Evolutionary conservation across 2,113 vertebrate genomes (phyloP), one percentile per base, ranked within the genome.

Genomic region (Vicugna pacos): DNA sequence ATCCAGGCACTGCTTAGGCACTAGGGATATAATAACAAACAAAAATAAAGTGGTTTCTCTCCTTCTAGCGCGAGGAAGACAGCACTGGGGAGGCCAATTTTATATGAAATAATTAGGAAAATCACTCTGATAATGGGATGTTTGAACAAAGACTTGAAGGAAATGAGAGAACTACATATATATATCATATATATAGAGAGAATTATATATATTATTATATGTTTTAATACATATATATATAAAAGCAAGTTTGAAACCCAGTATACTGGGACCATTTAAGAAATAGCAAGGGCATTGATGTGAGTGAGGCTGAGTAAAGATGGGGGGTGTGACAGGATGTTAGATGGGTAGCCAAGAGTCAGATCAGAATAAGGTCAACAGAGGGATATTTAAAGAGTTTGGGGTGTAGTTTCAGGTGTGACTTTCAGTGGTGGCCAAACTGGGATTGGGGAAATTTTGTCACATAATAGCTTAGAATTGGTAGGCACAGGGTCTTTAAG

Each of bases 1-100:
- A 93, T 85, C 30, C 35, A 77, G 73, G 22, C 62, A 72, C n/a
- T 81, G 38, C 72, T 86, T 86, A 84, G 20, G 65, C 2, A 62
- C 9, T 67, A 82, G 28, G 0, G 2, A 48, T 83, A 54, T 35
- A 95, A 83, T 15, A 79, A 76, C 10, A 88, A 94, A 69, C 19
- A 73, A 72, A 94, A 86, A 30, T 73, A 80, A 94, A 87, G 26
- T 58, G 76, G 35, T 48, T 73, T 85, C 30, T 60, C 56, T 91
- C 86, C 77, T 89, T 89, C 32, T 69, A 48, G 20, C 64, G 19
- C 28, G 15, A 89, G 14, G n/a, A 89, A 79, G 2, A 75, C 1
- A 73, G 14, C 54, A 91, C 38, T 52, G 13, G 50, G 26, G 75
- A 17, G 20, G 3, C 67, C 70, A 62, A 67, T 70, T 86, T 79